Conservation (phyloP, 2,797 vertebrate genomes). For the Pagetopsis macropterus region DNA sequence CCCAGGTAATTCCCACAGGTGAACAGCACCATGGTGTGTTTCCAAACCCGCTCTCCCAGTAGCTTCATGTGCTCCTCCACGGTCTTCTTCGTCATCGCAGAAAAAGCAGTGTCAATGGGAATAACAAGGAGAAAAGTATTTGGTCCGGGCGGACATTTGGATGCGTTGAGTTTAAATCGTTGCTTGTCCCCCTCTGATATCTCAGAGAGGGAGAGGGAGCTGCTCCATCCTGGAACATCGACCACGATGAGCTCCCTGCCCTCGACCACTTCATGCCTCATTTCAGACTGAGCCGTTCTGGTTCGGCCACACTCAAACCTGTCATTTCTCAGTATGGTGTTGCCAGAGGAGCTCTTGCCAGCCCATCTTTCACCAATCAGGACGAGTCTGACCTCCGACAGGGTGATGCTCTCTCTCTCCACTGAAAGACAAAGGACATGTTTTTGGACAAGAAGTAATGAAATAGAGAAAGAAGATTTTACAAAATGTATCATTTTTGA, state of each 20-base stretch:
- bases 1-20: conserved; percentile 59
- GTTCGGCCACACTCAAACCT: conserved; percentile 55
- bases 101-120: conserved; percentile 55
- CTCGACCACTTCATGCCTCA: conserved; percentile 31
- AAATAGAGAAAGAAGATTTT: background rate
- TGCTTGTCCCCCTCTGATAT: conserved; percentile 59
- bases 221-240: conserved; percentile 62
- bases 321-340: conserved; percentile 56
- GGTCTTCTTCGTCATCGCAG: conserved; percentile 23
- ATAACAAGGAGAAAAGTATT: conserved; percentile 56
- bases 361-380: conserved; percentile 59
- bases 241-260: conserved; percentile 54
- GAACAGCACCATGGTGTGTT: conserved; percentile 62
- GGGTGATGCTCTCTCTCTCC: background rate
- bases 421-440: conserved; percentile 26
- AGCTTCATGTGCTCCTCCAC: conserved; percentile 65
- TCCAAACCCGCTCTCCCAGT: conserved; percentile 58
- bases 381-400: conserved; percentile 37
- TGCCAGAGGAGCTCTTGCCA: conserved; percentile 64
- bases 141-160: conserved; percentile 56
- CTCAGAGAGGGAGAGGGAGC: conserved; percentile 46
- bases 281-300: conserved; percentile 53
- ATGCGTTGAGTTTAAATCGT: conserved; percentile 49
- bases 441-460: background rate
- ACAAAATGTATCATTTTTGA: background rate